Conservation (phyloP, 2,797 vertebrate genomes). For the Ispidina lecontei region DNA sequence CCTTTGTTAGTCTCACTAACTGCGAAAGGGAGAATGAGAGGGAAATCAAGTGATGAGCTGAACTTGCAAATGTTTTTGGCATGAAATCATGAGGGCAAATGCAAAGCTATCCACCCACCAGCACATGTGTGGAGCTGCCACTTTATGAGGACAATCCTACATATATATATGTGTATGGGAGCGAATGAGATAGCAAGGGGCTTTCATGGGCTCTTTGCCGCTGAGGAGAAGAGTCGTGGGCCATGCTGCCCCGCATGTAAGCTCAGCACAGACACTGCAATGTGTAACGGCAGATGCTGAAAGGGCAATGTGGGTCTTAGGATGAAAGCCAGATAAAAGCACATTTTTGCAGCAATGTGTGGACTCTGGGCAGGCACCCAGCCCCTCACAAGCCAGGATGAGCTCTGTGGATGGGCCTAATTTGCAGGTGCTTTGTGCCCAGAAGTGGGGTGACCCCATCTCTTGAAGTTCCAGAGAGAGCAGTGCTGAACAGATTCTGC, state of each 20-base stretch:
- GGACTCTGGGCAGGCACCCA: accelerated
- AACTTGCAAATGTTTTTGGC: conserved; percentile 61
- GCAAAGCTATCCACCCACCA: conserved; percentile 31
- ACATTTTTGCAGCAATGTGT: not conserved
- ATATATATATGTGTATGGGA: not conserved
- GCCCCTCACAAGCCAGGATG: accelerated
- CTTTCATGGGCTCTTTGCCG: not conserved
- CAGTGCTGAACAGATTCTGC: not conserved
- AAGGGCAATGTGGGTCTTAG: not conserved
- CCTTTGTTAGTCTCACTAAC: not conserved
- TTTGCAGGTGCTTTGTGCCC: not conserved
- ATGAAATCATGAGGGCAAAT: conserved; percentile 64
- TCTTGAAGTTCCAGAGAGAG: not conserved
- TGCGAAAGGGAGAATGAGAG: not conserved
- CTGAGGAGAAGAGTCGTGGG: not conserved
- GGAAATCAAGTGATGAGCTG: not conserved
- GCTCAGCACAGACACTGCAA: not conserved
- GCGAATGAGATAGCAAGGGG: not conserved
- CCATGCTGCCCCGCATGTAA: accelerated
- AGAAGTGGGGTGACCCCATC: not conserved
- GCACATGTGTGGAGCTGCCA: not conserved
- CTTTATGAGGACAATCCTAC: not conserved
- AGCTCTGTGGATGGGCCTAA: not conserved
- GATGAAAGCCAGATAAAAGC: not conserved
- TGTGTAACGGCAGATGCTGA: not conserved